Evolutionary conservation across 2,113 vertebrate species (phyloP).

Genomic region (Neofelis nebulosa): DNA sequence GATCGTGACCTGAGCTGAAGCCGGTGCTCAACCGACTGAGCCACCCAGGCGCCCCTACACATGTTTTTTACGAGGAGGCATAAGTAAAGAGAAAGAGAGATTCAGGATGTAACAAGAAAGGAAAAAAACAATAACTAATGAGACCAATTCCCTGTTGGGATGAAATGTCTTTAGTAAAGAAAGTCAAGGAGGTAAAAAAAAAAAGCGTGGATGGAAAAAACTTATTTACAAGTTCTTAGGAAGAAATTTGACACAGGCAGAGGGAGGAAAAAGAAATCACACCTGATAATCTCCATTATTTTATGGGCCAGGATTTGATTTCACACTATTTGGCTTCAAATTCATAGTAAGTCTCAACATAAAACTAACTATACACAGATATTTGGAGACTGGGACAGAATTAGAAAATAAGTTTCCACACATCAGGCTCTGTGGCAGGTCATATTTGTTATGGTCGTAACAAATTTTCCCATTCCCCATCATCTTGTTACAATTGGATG

Average conservation of each 20-base stretch:
- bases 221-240: not conserved
- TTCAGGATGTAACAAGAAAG: not conserved
- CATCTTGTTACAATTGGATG: not conserved
- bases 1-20: no score
- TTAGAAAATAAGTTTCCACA: not conserved
- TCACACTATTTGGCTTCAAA: not conserved
- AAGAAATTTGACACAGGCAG: not conserved
- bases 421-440: fast-evolving
- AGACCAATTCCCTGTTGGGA: not conserved
- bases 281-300: not conserved
- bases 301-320: not conserved
- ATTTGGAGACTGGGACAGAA: not conserved
- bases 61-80: not conserved
- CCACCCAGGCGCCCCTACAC: not conserved
- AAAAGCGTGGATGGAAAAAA: not conserved
- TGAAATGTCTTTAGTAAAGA: not conserved
- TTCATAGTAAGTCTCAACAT: not conserved
- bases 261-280: not conserved
- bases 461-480: not conserved
- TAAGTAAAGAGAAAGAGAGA: not conserved
- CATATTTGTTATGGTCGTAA: not conserved
- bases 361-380: not conserved
- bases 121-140: not conserved
- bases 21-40: no score
- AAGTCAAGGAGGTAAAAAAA: not conserved